Conservation (phyloP, 2,797 vertebrate species). For the Oreonectes daqikongensis region DNA sequence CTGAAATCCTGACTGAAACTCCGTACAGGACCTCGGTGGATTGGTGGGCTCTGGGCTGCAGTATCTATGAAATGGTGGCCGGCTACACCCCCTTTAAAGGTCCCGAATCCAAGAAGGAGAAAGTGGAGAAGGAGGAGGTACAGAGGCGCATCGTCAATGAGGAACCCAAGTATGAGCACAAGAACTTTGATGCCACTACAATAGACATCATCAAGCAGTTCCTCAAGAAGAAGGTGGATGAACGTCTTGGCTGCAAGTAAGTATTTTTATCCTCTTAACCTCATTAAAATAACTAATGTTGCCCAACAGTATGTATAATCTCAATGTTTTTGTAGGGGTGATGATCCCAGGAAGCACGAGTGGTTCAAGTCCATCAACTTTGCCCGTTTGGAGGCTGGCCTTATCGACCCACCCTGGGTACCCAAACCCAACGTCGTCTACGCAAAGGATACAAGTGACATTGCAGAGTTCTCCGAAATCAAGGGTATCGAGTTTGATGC, state of each 20-base stretch:
- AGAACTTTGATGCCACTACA: constrained; percentile 81
- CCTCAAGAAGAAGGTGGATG: constrained; percentile 86
- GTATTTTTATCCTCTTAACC: constrained; percentile 29
- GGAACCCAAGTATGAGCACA: constrained; percentile 85
- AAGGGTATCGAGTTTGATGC: constrained; percentile 86
- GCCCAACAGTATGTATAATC: neutral
- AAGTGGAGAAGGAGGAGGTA: constrained; percentile 89
- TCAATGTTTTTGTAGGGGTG: constrained; percentile 66
- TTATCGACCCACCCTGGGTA: constrained; percentile 85
- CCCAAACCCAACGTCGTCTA: constrained; percentile 93
- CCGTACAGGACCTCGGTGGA: constrained; percentile 89
- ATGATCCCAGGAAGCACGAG: constrained; percentile 88
- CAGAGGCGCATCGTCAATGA: constrained; percentile 88
- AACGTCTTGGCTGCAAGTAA: constrained; percentile 91
- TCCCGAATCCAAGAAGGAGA: constrained; percentile 83
- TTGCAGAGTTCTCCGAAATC: constrained; percentile 91
- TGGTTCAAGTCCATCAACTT: constrained; percentile 94
- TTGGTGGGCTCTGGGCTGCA: constrained; percentile 95
- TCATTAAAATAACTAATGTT: neutral
- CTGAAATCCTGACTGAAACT: constrained; percentile 86
- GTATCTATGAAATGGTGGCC: constrained; percentile 94
- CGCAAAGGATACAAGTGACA: constrained; percentile 89
- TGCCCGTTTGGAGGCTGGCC: constrained; percentile 87
- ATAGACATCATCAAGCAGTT: constrained; percentile 87
- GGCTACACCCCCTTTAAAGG: constrained; percentile 92